Base-by-base conservation (phyloP, 2,797 vertebrate genomes). In the Tokudaia tokunoshimensis region DNA sequence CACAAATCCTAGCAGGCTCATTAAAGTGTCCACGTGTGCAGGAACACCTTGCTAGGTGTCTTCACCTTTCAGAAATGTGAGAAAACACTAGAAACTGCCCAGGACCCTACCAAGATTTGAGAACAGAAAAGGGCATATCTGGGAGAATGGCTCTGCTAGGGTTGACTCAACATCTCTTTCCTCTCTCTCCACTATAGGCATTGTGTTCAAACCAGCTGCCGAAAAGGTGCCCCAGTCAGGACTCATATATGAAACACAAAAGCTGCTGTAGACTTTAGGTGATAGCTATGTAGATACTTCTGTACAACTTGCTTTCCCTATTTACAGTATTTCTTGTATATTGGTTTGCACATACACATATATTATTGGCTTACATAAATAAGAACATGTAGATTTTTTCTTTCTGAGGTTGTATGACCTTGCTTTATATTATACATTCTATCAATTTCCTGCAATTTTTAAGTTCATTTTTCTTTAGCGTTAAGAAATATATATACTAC, bases 1-100 rank as follows among this genome's bases (percentile, higher is more conserved):
- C 61, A 92, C 55, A 83, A 52, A 83, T 84, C 57, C 26, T 11
- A 75, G 34, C 41, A 87, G 74, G 31, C 26, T 95, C 87, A 87
- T 80, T 91, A 82, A 89, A 75, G 67, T 52, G 50, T 67, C 92
- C 9, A 2, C 50, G 8, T 29, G 37, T 82, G 24, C 3, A 85
- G 34, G 24, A 85, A 26, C 10, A 47, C 59, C 80, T 96, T 67
- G 47, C 94, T 91, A 85, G 50, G 61, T 1, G 47, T 19, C 17
- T 81, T 52, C 3, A 47, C 24, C 63, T 31, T 76, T 41, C 14
- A 70, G 55, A 74, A 72, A 37, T 22, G 1, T 26, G n/a, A 22
- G 37, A 47, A 76, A 76, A 61, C 4, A 4, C 11, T 75, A 59
- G 17, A 88, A 44, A 37, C 14, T 75, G 37, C 26, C 26, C 1